Evolutionary conservation across 2,797 vertebrate genomes (phyloP), one percentile per base, ranked within the genome.

Genomic region (Moxostoma hubbsi): DNA sequence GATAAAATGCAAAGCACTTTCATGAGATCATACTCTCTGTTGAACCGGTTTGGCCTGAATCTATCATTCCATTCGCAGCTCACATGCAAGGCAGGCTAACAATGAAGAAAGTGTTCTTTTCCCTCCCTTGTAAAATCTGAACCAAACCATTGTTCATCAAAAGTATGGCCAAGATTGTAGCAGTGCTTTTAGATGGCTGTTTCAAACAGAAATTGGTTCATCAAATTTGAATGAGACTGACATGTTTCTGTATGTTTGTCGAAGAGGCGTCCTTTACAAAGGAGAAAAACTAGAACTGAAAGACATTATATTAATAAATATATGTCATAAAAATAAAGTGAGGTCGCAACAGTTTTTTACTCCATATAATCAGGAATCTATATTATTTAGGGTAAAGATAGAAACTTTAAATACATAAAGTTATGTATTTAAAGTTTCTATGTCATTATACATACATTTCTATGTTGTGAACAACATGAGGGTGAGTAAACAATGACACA

Each of bases 41-140:
- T 87, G 83, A 94, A 94, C 93, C 90, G 78, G 93, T 94, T 93
- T 82, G 82, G 86, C 88, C 71, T 79, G 68, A 15, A 70, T 78
- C 75, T 69, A 61, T 53, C 13, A 63, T 84, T 86, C 66, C 64
- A 72, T 83, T 75, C 24, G 71, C 79, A 15, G 59, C 18, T 72
- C 53, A 65, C 57, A 77, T 61, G 13, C 64, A 80, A 47, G 55
- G 16, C 53, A 13, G 51, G 43, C 18, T 71, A 71, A 83, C 83
- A 65, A 80, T 10, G 9, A 63, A 69, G 13, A 49, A 76, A 74
- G 59, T n/a, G 11, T 74, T 73, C 71, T 69, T 64, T 59, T 57
- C 77, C 54, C 58, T 75, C 69, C 69, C 51, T 64, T 72, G 8
- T 57, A 69, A 15, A n/a, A 13, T 68, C 49, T 47, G 8, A 54